Evolutionary conservation across 2,888 invertebrate genomes (phyloP).

Genomic region (Tenthredo amoena): DNA sequence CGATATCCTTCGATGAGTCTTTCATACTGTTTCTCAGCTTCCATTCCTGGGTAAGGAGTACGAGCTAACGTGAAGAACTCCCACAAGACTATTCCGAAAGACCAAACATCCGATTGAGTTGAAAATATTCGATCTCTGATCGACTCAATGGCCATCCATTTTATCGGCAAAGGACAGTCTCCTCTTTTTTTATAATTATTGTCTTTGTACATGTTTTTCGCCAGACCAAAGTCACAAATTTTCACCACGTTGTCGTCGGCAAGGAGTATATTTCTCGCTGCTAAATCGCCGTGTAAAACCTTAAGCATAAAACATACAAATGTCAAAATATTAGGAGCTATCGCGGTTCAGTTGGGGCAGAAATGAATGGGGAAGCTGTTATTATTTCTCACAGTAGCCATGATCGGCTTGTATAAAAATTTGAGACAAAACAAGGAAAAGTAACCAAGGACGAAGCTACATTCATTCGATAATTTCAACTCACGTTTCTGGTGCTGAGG

Average conservation of each 20-base stretch:
- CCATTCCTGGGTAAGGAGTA: constrained; percentile 93
- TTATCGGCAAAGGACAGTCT: constrained; percentile 92
- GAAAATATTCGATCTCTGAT: constrained; percentile 95
- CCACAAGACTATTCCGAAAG: constrained; percentile 94
- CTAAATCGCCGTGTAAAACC: constrained; percentile 93
- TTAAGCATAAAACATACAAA: constrained; percentile 70
- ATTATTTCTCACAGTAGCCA: not conserved
- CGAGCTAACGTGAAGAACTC: constrained; percentile 92
- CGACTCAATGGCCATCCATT: constrained; percentile 98
- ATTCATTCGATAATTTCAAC: constrained; percentile 16
- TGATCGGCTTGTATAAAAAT: not conserved
- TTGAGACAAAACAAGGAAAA: not conserved
- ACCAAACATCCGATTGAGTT: constrained; percentile 97
- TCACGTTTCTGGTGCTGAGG: constrained; percentile 91
- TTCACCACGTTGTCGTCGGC: constrained; percentile 95
- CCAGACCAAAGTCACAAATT: constrained; percentile 97
- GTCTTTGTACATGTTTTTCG: constrained; percentile 93
- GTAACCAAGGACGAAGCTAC: not conserved
- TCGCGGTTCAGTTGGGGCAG: not conserved
- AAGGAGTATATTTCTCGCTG: constrained; percentile 93
- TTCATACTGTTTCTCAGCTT: constrained; percentile 85
- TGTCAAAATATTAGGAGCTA: constrained; percentile 41
- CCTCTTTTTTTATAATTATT: constrained; percentile 95
- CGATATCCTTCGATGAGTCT: constrained; percentile 91
- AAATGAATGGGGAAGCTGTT: not conserved